Base-by-base conservation (phyloP, 2,113 vertebrate species). In the Malurus melanocephalus region DNA sequence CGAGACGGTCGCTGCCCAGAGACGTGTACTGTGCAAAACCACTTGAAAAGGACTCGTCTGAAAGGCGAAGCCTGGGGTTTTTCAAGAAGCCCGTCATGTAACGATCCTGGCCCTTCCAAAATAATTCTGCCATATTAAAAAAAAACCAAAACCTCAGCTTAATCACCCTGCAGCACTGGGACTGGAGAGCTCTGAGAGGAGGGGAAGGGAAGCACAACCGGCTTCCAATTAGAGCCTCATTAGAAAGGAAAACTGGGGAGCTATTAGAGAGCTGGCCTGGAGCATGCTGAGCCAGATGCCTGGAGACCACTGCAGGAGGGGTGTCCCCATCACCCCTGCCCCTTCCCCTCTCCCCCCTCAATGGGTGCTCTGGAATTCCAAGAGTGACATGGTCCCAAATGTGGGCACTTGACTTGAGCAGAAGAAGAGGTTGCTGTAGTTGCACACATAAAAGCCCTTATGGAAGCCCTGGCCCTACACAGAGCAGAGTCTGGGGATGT, bases 211-310 rank as follows among this genome's bases (percentile, higher is more conserved):
- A 96, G 96, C 51, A 94, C 95, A 97, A 97, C 95, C 67, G 16
- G 97, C 96, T 98, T 97, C 97, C 97, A 98, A 97, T 98, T 97
- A 97, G 96, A 96, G 95, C 88, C 96, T 98, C 97, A 96, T 97
- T 97, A 98, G 97, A 98, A 97, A 97, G 97, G 91, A 97, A 97
- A 97, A 95, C 96, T 93, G 96, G 77, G 85, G 85, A 79, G 83
- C 95, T 96, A 93, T 97, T 97, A 97, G 91, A 94, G 93, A 95
- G 90, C 64, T 15, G 90, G 92, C 49, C 78, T 88, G 94, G 66
- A 94, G 75, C n/a, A 72, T 89, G 26, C 23, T 33, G 79, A 87
- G 88, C 72, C 74, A 94, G 84, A 94, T 92, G 71, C 72, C 45
- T 87, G 72, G 62, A 94, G 75, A 89, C 53, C 68, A 49, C n/a